Evolutionary conservation across 2,113 vertebrate genomes (phyloP), one percentile per base, ranked within the genome.

Genomic region (Nerophis ophidion): DNA sequence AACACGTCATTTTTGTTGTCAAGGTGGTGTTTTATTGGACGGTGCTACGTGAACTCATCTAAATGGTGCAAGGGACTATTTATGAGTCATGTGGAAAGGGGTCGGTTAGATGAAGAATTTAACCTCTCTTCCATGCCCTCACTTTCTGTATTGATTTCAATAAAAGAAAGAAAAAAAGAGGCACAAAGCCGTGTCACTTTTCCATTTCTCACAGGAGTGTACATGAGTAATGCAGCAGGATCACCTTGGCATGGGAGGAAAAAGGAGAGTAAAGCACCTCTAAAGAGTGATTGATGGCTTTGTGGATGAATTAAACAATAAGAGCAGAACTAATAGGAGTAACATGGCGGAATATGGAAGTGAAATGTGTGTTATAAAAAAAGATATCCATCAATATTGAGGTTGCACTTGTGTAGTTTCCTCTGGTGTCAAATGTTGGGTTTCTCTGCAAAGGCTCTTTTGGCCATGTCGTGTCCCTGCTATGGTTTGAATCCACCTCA

Each of bases 291-390:
- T 60, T 10, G 40, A 82, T 83, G 71, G 48, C 49, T 70, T 66
- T 45, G 58, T 56, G 17, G 70, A 83, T 72, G 55, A 80, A 83
- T 84, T 56, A 60, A 76, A 77, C 69, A 79, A 74, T 79, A 65
- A 71, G 64, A 75, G 71, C 52, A 66, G 58, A 74, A 70, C 60
- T 65, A 66, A 82, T 47, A 47, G 2, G 36, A 42, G 8, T 67
- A 60, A 75, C 70, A 2, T 76, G 63, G 66, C 11, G 15, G 48
- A 64, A 65, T 42, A 48, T 26, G 64, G 71, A 53, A 65, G 46
- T 26, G 66, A 76, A 65, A 65, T 36, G 67, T 14, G 15, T 11
- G 42, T 57, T 69, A 68, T 72, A 61, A 68, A 75, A 26, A 26
- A 52, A 63, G n/a, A 64, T 47, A 80, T 80, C 63, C 7, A 77